phyloP scores from a whole-genome alignment of 2,888 invertebrate genomes.

The Smittia aterrima region DNA sequence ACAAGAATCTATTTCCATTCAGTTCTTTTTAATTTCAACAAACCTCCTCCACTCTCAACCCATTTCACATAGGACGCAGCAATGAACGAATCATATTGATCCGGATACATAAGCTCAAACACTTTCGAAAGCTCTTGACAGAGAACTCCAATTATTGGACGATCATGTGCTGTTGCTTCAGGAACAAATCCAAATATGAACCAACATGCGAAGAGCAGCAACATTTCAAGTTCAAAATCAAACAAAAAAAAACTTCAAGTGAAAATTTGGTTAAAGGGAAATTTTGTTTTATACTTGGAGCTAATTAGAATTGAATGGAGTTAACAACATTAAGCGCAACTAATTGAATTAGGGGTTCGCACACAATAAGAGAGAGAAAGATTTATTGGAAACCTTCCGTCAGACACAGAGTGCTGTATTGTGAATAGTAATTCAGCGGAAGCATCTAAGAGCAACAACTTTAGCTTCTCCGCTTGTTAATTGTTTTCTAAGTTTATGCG shows the following conservation, averaged over 20 bases:
- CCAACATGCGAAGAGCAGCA: background rate
- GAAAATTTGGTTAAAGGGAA: background rate
- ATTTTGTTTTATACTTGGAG: background rate
- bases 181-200: background rate
- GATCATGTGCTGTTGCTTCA: background rate
- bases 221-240: background rate
- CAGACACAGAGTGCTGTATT: background rate
- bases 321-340: background rate
- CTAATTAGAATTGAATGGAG: background rate
- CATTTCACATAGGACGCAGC: slow-evolving; percentile 79
- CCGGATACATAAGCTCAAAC: slow-evolving; percentile 56
- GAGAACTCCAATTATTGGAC: slow-evolving; percentile 61
- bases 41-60: slow-evolving; percentile 70
- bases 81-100: slow-evolving; percentile 61
- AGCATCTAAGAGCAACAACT: background rate
- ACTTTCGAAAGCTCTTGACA: slow-evolving; percentile 61
- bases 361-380: background rate
- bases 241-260: background rate
- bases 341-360: slow-evolving; percentile 9
- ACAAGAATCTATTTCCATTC: no score
- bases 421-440: slow-evolving; percentile 10
- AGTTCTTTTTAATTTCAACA: no score
- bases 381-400: background rate
- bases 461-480: background rate
- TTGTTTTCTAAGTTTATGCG: no score